These are phyloP conservation scores for Neuroterus valhalla DNA, from an alignment of 1,140 invertebrate genomes.

Conservation along the genomic window DNA sequence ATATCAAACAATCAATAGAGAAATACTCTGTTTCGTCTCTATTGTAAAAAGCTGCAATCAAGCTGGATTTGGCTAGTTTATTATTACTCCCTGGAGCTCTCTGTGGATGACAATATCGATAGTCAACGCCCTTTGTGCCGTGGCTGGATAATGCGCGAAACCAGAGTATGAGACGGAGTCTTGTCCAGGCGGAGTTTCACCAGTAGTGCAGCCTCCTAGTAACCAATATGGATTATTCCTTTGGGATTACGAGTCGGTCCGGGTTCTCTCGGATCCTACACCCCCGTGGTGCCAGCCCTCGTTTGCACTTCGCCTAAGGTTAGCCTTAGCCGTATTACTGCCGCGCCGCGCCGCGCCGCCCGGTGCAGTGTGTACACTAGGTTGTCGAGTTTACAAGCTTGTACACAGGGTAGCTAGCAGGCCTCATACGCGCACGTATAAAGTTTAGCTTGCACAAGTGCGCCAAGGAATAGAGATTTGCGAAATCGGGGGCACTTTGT, in stretches of 20 bases:
- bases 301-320: conserved; percentile 43
- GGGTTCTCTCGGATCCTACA: conserved; percentile 18
- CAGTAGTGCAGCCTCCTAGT: conserved; percentile 39
- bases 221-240: conserved; percentile 51
- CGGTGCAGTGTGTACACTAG: conserved; percentile 43
- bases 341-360: too few species aligned
- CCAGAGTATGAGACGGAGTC: conserved; percentile 10
- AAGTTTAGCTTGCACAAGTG: conserved; percentile 18
- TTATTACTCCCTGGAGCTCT: conserved; percentile 7
- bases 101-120: conserved; percentile 27
- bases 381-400: conserved; percentile 48
- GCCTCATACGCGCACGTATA: conserved; percentile 21
- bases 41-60: conserved; percentile 5
- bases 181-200: conserved; percentile 28
- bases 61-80: background rate
- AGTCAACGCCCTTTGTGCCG: conserved; percentile 6
- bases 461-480: conserved; percentile 3
- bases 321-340: conserved; percentile 42
- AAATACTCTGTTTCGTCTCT: background rate
- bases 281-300: conserved; percentile 24
- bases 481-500: conserved; percentile 21
- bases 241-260: conserved; percentile 36
- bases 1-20: background rate
- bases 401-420: conserved; percentile 1
- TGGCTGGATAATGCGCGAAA: conserved; percentile 8